A percentile compares a stretch with the other conserved stretches of the same genome.
These are phyloP conservation scores for Polymixis lichenea DNA, from an alignment of 2,888 invertebrate species.

Conservation along the genomic window DNA sequence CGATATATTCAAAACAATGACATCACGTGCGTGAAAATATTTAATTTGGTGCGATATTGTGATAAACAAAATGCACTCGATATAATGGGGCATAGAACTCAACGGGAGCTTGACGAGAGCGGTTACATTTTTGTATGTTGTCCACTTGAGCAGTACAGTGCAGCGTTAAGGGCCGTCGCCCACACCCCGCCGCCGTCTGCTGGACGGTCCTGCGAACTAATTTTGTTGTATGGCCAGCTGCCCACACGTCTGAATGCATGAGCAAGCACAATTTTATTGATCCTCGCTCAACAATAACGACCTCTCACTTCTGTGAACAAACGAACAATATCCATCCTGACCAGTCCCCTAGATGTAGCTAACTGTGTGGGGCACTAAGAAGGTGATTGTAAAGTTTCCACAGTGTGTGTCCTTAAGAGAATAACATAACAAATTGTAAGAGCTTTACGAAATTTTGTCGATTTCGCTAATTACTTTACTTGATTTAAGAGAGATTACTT, in stretches of 20 bases:
- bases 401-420: background rate
- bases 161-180: slow-evolving; percentile 45
- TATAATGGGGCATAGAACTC: background rate
- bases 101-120: background rate
- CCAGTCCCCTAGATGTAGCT: background rate
- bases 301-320: slow-evolving; percentile 5
- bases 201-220: slow-evolving; percentile 29
- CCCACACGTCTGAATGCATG: slow-evolving; percentile 47
- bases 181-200: slow-evolving; percentile 28
- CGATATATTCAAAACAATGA: slow-evolving; percentile 63
- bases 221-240: slow-evolving; percentile 39
- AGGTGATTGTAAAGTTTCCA: background rate
- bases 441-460: too few species aligned
- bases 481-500: too few species aligned
- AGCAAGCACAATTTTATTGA: slow-evolving; percentile 44
- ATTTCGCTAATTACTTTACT: too few species aligned
- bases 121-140: slow-evolving; percentile 15
- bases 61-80: slow-evolving; percentile 34
- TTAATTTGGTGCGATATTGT: slow-evolving; percentile 22
- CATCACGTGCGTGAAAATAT: slow-evolving; percentile 54
- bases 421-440: background rate
- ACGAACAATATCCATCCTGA: slow-evolving; percentile 15
- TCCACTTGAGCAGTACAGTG: slow-evolving; percentile 34
- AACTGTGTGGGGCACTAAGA: background rate
- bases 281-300: slow-evolving; percentile 26